Base-by-base conservation (phyloP, 2,888 invertebrate genomes). In the Frankliniella fusca region DNA sequence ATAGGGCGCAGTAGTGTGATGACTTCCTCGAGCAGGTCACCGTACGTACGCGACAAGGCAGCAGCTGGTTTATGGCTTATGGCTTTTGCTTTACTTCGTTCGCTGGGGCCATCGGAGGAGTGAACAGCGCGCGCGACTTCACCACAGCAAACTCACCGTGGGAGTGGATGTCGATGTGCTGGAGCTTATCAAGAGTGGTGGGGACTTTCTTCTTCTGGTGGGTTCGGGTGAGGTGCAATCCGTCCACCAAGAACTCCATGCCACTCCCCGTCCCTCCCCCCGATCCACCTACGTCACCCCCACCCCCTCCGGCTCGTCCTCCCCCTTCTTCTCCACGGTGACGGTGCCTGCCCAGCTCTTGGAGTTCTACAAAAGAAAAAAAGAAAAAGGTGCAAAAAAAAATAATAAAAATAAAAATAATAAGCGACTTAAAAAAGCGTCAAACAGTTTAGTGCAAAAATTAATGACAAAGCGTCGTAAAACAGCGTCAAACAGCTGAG, bases 131-230 rank as follows among this genome's bases (percentile, higher is more conserved):
- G n/a, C n/a, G n/a, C n/a, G n/a, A n/a, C n/a, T n/a, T n/a, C n/a
- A n/a, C n/a, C n/a, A n/a, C n/a, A n/a, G 50, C 61, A 27, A 81
- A 82, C 92, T 91, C 93, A 95, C 95, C 95, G 89, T 94, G 94
- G 86, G 94, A 91, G 89, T 95, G 95, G 87, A 94, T 93, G 91
- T 94, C 94, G 90, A 94, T 92, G 90, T 93, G 93, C 86, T 93
- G 92, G 86, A 94, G 89, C 89, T 93, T 93, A 88, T 94, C 94
- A 27, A 76, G 70, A 76, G 70, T 76, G 27, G 70, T 76, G 70
- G 70, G 70, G 87, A 93, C 90, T 85, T 93, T 92, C 87, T 93
- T 88, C 83, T 86, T 85, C 23, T 87, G 85, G 84, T 87, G 87
- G 80, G 86, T 86, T 76, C 83, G 84, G 80, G 70, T 76, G 70